These are phyloP conservation scores for Oreortyx pictus DNA, from an alignment of 2,797 vertebrate genomes.

Conservation along the genomic window DNA sequence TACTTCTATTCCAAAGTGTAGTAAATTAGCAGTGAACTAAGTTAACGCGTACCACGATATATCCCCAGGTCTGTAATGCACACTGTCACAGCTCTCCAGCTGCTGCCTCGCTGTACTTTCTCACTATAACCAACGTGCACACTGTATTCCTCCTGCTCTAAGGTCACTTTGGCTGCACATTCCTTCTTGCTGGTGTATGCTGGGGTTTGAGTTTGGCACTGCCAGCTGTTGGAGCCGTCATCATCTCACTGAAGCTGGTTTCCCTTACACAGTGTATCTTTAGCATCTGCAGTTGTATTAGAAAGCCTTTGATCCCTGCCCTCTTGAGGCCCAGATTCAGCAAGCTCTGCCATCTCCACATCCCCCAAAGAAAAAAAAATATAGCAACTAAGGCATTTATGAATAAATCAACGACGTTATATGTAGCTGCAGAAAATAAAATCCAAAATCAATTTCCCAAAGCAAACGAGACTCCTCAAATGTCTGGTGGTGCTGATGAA, in stretches of 20 bases:
- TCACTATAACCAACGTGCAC: not conserved
- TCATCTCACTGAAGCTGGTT: too few relatives aligned
- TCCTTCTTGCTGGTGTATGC: not conserved
- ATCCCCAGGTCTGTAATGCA: too few relatives aligned
- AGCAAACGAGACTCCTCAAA: not conserved
- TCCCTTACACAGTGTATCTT: not conserved
- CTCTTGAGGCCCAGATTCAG: not conserved
- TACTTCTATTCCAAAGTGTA: not conserved
- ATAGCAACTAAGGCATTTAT: not conserved
- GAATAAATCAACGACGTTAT: not conserved
- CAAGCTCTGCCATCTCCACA: not conserved
- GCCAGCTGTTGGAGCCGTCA: not conserved
- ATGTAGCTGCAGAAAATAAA: not conserved
- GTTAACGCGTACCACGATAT: not conserved
- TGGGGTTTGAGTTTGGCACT: not conserved
- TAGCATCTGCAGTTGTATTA: not conserved
- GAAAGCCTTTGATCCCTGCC: not conserved
- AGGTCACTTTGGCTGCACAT: fast-evolving
- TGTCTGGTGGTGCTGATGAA: not conserved
- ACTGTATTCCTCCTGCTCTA: not conserved
- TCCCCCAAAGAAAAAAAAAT: not conserved
- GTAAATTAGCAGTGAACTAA: not conserved
- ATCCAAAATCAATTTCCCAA: not conserved
- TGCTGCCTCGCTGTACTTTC: not conserved
- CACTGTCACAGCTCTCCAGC: not conserved